Evolutionary conservation across 2,113 vertebrate genomes (phyloP).

Genomic region (Tachuris rubrigastra): DNA sequence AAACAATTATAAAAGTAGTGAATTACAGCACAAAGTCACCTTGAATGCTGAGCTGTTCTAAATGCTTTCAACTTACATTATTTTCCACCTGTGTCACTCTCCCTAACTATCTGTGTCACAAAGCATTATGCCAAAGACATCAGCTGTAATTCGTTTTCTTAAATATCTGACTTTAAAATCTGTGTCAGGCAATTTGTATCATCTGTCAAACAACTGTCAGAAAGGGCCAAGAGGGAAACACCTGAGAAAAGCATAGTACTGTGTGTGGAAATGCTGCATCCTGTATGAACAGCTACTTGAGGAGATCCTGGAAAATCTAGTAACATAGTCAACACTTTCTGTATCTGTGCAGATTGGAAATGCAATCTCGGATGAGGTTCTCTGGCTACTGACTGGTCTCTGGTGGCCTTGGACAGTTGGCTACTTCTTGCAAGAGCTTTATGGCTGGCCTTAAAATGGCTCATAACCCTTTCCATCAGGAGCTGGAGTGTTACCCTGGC

Average conservation of each 20-base stretch:
- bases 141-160: conserved; percentile 55
- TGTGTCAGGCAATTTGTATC: conserved; percentile 48
- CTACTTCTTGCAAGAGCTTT: not conserved
- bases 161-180: conserved; percentile 61
- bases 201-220: conserved; percentile 58
- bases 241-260: conserved; percentile 37
- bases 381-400: not conserved
- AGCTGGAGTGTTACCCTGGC: not conserved
- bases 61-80: conserved; percentile 15
- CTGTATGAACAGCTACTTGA: not conserved
- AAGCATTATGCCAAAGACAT: conserved; percentile 41
- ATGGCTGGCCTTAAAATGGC: not conserved
- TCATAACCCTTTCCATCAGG: not conserved
- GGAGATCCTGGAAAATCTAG: not conserved
- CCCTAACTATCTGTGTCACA: conserved; percentile 50
- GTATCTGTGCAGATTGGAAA: not conserved
- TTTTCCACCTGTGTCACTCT: conserved; percentile 41
- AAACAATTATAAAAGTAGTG: conserved; percentile 21
- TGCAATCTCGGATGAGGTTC: not conserved
- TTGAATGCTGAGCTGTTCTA: conserved; percentile 24
- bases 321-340: not conserved
- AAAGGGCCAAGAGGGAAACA: conserved; percentile 56
- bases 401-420: not conserved
- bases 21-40: conserved; percentile 43
- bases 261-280: not conserved